These are phyloP conservation scores for Lepus americanus DNA, from an alignment of 2,113 vertebrate species.

Conservation along the genomic window DNA sequence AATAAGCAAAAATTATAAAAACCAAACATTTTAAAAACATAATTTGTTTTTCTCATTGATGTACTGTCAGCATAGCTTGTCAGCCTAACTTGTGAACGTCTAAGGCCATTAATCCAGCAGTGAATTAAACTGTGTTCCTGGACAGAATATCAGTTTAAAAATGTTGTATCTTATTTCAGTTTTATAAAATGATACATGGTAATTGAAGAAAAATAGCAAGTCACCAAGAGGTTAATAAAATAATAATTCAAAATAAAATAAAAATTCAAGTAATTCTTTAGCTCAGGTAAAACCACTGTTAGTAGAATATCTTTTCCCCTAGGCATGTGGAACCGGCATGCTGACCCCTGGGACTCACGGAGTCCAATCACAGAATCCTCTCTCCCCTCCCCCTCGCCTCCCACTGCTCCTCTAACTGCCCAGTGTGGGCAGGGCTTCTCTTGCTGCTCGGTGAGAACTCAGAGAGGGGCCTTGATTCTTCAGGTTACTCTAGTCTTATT, in stretches of 20 bases:
- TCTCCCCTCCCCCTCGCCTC: not conserved
- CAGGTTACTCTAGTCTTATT: not conserved
- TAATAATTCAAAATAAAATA: not conserved
- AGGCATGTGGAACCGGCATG: not conserved
- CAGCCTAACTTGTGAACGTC: not conserved
- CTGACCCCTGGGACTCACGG: not conserved
- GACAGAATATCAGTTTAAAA: not conserved
- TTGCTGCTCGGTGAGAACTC: not conserved
- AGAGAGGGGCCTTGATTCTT: slow-evolving; percentile 25
- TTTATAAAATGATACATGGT: not conserved
- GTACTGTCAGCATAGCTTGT: not conserved
- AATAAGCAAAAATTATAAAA: too few species aligned
- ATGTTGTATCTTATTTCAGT: not conserved
- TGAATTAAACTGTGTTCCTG: not conserved
- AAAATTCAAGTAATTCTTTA: not conserved
- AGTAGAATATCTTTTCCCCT: not conserved
- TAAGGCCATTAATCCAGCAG: not conserved
- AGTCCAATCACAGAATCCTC: not conserved
- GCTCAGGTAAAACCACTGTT: not conserved
- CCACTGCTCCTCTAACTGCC: not conserved
- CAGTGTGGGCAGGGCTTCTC: not conserved
- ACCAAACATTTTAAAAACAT: too few species aligned
- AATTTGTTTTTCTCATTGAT: not conserved
- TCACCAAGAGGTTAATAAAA: not conserved
- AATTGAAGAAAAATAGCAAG: slow-evolving; percentile 17